A percentile compares a stretch with the other conserved stretches of the same genome.
These are phyloP conservation scores for Philaenus spumarius DNA, from an alignment of 1,140 invertebrate genomes.

Conservation along the genomic window DNA sequence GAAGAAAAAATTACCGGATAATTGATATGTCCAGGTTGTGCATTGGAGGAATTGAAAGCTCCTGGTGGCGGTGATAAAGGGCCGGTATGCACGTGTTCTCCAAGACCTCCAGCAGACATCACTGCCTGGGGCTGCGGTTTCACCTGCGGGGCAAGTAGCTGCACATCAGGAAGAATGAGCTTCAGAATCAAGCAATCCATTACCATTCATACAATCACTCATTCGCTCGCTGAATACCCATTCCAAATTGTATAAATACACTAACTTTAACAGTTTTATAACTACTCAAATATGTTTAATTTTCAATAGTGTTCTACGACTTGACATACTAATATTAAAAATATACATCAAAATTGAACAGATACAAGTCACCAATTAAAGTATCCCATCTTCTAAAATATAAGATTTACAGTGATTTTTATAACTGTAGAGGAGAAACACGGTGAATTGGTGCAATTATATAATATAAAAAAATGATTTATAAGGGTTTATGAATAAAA, in stretches of 20 bases:
- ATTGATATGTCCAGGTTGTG: slow-evolving; percentile 46
- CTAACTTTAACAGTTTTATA: too few species aligned
- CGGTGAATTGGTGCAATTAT: too few species aligned
- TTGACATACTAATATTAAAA: too few species aligned
- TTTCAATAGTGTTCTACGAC: too few species aligned
- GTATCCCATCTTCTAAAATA: too few species aligned
- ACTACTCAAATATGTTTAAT: too few species aligned
- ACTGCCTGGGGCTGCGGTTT: slow-evolving; percentile 64
- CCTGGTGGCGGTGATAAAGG: slow-evolving; percentile 7
- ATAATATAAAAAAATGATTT: too few species aligned
- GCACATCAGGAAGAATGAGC: slow-evolving; percentile 41
- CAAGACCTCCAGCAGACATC: slow-evolving; percentile 21
- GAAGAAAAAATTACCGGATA: slow-evolving; percentile 44
- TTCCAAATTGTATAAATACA: not conserved
- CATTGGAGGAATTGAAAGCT: slow-evolving; percentile 36
- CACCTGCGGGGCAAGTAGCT: slow-evolving; percentile 53
- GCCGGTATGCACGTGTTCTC: slow-evolving; percentile 7
- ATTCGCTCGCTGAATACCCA: not conserved
- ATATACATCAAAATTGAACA: too few species aligned
- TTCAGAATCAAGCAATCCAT: not conserved
- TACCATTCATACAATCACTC: not conserved
- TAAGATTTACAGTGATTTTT: too few species aligned
- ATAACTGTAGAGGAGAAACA: too few species aligned
- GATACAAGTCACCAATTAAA: too few species aligned
- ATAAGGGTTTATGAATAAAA: too few species aligned